These are phyloP conservation scores for Palloptera scutellata DNA, from an alignment of 2,888 invertebrate species.

Conservation along the genomic window DNA sequence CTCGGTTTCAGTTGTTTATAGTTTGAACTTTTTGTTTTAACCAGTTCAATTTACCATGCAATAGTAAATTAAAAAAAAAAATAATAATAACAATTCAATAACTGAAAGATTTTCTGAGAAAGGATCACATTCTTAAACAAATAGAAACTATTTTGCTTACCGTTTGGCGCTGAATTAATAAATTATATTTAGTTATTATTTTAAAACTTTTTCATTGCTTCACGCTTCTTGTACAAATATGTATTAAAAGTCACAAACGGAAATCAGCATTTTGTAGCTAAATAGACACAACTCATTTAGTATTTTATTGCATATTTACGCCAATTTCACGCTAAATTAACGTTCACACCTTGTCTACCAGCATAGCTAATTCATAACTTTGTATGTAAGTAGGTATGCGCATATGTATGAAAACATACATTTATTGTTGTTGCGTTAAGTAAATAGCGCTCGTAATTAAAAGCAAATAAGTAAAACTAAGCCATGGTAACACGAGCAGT, in stretches of 20 bases:
- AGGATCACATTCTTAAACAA: too few relatives aligned
- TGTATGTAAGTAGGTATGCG: neutral
- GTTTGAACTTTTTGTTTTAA: too few relatives aligned
- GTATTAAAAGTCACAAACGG: neutral
- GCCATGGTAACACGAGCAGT: neutral
- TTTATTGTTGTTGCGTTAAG: neutral
- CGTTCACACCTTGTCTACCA: conserved; percentile 19
- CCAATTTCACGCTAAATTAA: conserved; percentile 33
- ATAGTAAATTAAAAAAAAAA: too few relatives aligned
- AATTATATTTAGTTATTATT: too few relatives aligned
- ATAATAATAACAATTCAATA: too few relatives aligned
- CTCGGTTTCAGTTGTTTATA: too few relatives aligned
- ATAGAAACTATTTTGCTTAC: too few relatives aligned
- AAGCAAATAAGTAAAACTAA: neutral
- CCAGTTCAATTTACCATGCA: too few relatives aligned
- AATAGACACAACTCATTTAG: neutral
- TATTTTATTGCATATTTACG: conserved; percentile 11
- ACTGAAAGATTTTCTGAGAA: too few relatives aligned
- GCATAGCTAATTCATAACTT: neutral
- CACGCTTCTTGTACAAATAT: too few relatives aligned
- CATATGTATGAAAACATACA: neutral
- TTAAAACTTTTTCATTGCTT: too few relatives aligned
- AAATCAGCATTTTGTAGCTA: neutral
- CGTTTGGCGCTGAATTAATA: too few relatives aligned
- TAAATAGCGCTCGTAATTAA: neutral